Percentiles rank a stretch among this genome's conserved stretches.
These are phyloP conservation scores for Zosterops pallidus DNA, from an alignment of 2,113 vertebrate species.

Conservation along the genomic window DNA sequence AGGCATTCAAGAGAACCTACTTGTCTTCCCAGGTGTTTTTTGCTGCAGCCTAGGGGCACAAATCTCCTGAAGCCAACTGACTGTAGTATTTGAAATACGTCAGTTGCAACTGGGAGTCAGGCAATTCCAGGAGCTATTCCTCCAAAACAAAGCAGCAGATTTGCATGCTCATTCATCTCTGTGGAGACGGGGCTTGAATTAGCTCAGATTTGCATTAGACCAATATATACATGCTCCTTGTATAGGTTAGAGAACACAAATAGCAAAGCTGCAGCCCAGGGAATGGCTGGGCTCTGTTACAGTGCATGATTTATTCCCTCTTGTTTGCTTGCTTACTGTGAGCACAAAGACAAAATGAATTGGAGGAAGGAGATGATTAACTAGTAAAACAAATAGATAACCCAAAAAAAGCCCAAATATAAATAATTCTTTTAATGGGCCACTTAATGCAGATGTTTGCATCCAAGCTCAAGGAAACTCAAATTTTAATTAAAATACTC, in stretches of 20 bases:
- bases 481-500: constrained; percentile 72
- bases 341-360: constrained; percentile 27
- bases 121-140: constrained; percentile 38
- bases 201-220: constrained; percentile 55
- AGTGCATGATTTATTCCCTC: not conserved
- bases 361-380: constrained; percentile 13
- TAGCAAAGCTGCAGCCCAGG: not conserved
- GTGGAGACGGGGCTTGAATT: not conserved
- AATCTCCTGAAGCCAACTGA: not conserved
- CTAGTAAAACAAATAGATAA: constrained; percentile 19
- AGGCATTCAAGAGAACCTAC: not conserved
- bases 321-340: constrained; percentile 20
- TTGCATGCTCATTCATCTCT: constrained; percentile 62
- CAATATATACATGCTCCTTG: not conserved
- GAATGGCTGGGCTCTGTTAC: constrained; percentile 5
- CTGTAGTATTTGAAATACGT: constrained; percentile 18
- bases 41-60: not conserved
- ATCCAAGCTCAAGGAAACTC: constrained; percentile 51
- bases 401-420: constrained; percentile 1
- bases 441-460: constrained; percentile 7
- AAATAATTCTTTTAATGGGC: constrained; percentile 44
- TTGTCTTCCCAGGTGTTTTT: not conserved
- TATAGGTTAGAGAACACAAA: constrained; percentile 35
- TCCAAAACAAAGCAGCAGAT: constrained; percentile 41
- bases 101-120: constrained; percentile 27